Conservation (phyloP, 2,888 invertebrate species). For the Lasioglossum figueresi region DNA sequence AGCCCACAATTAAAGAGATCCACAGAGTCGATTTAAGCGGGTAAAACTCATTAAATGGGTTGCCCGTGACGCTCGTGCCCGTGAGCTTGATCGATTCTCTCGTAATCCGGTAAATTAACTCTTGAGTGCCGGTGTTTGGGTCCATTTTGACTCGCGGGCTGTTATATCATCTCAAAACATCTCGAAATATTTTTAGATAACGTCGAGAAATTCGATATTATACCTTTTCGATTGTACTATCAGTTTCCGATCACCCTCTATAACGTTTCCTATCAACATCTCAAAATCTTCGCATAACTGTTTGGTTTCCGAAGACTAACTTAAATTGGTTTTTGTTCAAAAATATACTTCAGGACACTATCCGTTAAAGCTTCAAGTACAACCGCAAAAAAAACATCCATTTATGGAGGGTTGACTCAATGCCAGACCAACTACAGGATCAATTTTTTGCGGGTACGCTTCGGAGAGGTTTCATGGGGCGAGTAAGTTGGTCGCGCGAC, state of each 20-base stretch:
- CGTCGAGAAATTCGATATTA: background rate
- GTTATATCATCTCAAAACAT: background rate
- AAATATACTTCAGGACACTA: too few relatives aligned
- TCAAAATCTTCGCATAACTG: too few relatives aligned
- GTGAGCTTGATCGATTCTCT: conserved; percentile 29
- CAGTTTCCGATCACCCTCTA: too few relatives aligned
- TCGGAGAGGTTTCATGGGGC: background rate
- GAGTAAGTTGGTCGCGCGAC: conserved; percentile 3
- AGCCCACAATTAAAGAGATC: conserved; percentile 74
- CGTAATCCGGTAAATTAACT: background rate
- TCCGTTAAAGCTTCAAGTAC: background rate
- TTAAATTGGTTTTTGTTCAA: too few relatives aligned
- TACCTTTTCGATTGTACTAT: too few relatives aligned
- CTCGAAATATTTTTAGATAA: background rate
- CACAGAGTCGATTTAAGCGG: conserved; percentile 58
- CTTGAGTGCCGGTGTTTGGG: background rate
- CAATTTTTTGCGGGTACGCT: background rate
- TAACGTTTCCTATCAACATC: too few relatives aligned
- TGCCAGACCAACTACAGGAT: background rate
- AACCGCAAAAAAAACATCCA: background rate
- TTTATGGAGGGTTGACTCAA: background rate
- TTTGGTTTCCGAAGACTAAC: too few relatives aligned
- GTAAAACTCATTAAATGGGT: conserved; percentile 45
- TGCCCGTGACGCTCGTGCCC: conserved; percentile 7
- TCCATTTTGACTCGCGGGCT: background rate